A percentile compares a stretch with the other conserved stretches of the same genome.
Evolutionary conservation across 2,113 vertebrate genomes (phyloP).

Genomic region (Crotalus horridus): DNA sequence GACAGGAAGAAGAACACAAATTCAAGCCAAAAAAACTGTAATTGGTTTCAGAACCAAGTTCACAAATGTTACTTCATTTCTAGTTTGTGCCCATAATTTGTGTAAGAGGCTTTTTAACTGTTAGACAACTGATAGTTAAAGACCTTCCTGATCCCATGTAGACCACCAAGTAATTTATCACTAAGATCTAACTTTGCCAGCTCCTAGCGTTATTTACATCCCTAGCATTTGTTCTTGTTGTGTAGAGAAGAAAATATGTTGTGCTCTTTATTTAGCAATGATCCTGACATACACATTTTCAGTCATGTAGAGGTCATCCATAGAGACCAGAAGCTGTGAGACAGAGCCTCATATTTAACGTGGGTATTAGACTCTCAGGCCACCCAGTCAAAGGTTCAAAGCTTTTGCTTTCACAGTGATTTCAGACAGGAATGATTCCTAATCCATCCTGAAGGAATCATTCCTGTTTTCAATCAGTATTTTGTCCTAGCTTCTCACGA

Average conservation of each 20-base stretch:
- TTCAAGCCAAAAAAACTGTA: not conserved
- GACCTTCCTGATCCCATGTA: not conserved
- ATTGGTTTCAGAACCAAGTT: not conserved
- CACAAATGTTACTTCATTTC: not conserved
- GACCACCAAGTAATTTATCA: not conserved
- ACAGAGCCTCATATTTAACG: not conserved
- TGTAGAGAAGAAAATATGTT: not conserved
- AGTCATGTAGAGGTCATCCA: not conserved
- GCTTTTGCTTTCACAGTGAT: not conserved
- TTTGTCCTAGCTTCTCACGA: slow-evolving; percentile 16
- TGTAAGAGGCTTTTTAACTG: not conserved
- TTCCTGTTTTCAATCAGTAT: slow-evolving; percentile 30
- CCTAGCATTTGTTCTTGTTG: not conserved
- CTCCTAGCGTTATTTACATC: not conserved
- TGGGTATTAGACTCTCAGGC: not conserved
- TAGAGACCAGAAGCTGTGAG: not conserved
- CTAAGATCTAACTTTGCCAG: not conserved
- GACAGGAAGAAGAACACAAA: not conserved
- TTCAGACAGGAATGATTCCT: not conserved
- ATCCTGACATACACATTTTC: not conserved
- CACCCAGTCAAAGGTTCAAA: not conserved
- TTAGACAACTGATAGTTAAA: not conserved
- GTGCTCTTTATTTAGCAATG: not conserved
- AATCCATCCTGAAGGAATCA: not conserved
- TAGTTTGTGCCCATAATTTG: not conserved